Conservation (phyloP, 1,140 invertebrate genomes). For the Pentalonia nigronervosa region DNA sequence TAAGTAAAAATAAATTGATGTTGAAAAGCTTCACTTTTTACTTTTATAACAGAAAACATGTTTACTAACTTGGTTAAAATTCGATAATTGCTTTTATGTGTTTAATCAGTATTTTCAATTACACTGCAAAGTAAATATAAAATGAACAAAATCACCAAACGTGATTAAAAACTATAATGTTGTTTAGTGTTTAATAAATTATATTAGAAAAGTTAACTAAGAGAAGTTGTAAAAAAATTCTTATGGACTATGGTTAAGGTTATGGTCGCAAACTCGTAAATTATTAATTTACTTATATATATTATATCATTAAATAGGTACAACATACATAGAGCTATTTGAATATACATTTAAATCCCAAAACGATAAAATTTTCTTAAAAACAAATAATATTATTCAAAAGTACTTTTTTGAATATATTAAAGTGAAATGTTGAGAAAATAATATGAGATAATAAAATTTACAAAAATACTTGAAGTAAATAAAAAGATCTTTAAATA, state of each 20-base stretch:
- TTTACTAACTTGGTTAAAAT: background rate
- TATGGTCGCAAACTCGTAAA: background rate
- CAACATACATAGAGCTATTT: background rate
- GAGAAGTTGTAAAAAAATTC: background rate
- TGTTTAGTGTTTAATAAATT: background rate
- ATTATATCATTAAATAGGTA: constrained; percentile 13
- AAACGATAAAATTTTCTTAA: background rate
- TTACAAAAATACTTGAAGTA: background rate
- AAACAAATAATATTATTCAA: background rate
- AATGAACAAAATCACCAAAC: background rate
- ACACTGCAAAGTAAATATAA: background rate
- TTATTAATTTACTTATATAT: background rate
- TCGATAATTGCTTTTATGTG: background rate
- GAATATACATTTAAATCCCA: background rate
- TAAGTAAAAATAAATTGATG: background rate
- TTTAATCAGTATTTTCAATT: background rate
- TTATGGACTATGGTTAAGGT: background rate
- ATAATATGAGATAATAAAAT: too few species aligned
- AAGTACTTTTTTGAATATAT: background rate
- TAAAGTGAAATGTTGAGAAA: background rate
- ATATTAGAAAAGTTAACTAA: background rate
- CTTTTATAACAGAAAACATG: background rate
- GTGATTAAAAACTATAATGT: background rate
- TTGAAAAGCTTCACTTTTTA: background rate
- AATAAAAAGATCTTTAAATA: background rate